phyloP scores from a whole-genome alignment of 2,888 invertebrate genomes.

The Brachypalpus laphriformis region DNA sequence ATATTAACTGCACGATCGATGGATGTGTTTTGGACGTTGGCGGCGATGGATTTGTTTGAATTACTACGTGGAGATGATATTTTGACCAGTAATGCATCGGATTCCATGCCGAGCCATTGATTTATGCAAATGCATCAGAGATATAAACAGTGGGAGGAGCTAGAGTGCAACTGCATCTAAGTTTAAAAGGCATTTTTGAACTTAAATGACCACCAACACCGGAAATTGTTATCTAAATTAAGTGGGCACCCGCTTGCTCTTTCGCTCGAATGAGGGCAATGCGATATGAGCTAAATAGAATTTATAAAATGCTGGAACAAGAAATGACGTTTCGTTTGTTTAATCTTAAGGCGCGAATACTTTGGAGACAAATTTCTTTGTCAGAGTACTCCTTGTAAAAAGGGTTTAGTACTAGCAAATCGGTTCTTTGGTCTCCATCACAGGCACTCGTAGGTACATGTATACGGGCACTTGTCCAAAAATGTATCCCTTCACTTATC shows the following conservation, averaged over 20 bases:
- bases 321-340: background rate
- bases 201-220: slow-evolving; percentile 5
- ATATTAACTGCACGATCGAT: slow-evolving; percentile 18
- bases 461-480: too few relatives aligned
- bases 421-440: too few relatives aligned
- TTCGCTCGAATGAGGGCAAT: background rate
- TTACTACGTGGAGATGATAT: background rate
- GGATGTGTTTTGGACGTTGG: slow-evolving; percentile 8
- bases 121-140: slow-evolving; percentile 11
- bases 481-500: too few relatives aligned
- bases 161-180: background rate
- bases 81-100: slow-evolving; percentile 11
- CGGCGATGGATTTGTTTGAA: slow-evolving; percentile 24
- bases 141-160: slow-evolving; percentile 18
- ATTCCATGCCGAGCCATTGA: slow-evolving; percentile 15
- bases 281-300: background rate
- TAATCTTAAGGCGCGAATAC: too few relatives aligned
- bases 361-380: too few relatives aligned
- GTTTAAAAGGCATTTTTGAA: background rate
- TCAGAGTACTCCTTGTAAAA: too few relatives aligned
- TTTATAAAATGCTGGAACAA: background rate
- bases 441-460: too few relatives aligned
- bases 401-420: too few relatives aligned
- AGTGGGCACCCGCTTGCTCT: background rate
- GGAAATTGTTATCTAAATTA: background rate